Percentiles rank a stretch among this genome's conserved stretches.
Evolutionary conservation across 53 echinoderm and acorn worm species (phyloP).

Genomic region (Pentamera pediparva): DNA sequence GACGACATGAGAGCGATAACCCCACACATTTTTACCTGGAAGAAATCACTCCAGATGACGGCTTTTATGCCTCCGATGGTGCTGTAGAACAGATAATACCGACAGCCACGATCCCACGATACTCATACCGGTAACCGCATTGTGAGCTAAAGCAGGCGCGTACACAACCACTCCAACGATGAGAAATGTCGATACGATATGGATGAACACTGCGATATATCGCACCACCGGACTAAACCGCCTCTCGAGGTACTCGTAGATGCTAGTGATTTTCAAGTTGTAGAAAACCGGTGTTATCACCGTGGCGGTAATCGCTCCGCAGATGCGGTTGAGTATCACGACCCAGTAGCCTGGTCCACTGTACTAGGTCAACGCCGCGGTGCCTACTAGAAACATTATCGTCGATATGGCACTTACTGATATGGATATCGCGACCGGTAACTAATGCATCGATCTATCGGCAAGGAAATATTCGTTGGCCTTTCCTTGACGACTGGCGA

Average conservation of each 20-base stretch:
- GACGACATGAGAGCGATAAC: too few relatives aligned
- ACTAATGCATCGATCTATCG: neutral
- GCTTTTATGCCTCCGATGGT: conserved; percentile 20
- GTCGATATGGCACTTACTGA: conserved; percentile 13
- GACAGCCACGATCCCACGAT: neutral
- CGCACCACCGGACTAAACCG: conserved; percentile 11
- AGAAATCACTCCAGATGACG: conserved; percentile 9
- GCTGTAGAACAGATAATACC: too few relatives aligned
- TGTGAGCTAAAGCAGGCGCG: conserved; percentile 11
- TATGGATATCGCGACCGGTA: conserved; percentile 6
- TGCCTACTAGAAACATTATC: conserved; percentile 19
- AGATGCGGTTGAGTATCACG: neutral
- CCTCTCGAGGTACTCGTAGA: conserved; percentile 19
- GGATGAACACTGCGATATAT: neutral
- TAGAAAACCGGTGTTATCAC: conserved; percentile 11
- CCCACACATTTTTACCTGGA: too few relatives aligned
- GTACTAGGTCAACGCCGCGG: neutral
- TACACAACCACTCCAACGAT: conserved; percentile 9
- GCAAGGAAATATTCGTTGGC: conserved; percentile 12
- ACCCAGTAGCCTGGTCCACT: neutral
- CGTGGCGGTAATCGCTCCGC: neutral
- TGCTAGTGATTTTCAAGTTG: conserved; percentile 16
- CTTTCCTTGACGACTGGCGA: neutral
- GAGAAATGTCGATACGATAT: neutral
- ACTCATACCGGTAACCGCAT: conserved; percentile 14